Evolutionary conservation across 2,113 vertebrate species (phyloP), one percentile per base, ranked within the genome.

Genomic region (Illadopsis cleaveri): DNA sequence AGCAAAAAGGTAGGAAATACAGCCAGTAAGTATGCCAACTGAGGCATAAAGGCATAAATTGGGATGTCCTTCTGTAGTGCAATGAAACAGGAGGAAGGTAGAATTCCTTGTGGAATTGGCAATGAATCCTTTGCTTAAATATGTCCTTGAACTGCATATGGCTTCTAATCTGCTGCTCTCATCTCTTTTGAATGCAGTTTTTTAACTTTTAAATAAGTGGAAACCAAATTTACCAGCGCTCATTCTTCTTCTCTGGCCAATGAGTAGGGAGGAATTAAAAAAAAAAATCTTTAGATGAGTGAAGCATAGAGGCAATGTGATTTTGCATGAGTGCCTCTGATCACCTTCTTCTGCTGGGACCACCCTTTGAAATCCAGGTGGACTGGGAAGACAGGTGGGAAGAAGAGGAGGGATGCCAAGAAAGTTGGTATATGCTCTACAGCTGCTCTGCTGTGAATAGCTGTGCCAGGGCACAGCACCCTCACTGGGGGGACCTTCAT

Each of bases 391-490:
- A 56, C 54, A 72, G 18, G 27, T 35, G 10, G 40, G 35, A 80
- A 50, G 61, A 76, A 71, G 40, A 65, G 70, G 38, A 82, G 10
- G 17, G 24, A 66, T 18, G n/a, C n/a, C 24, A 47, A 27, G 38
- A 0, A 12, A 22, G 20, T 48, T 9, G 3, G 12, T 6, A 16
- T 1, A 3, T 15, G 14, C 24, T 58, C 47, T 2, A 10, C 31
- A 89, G 61, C 31, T 51, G 33, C 65, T 24, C 8, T 60, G 12
- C 42, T 2, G 21, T 11, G 30, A 69, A 51, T 1, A 20, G 33
- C 79, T 82, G 54, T 33, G 31, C 37, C 42, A 61, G 53, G 47
- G n/a, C 0, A 4, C 45, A 47, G 60, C 40, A 38, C 18, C 24
- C 65, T 61, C 37, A 37, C n/a, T 21, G 23, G 11, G 68, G 24